Evolutionary conservation across 2,797 vertebrate species (phyloP).

Genomic region (Microctenopoma lineatum): DNA sequence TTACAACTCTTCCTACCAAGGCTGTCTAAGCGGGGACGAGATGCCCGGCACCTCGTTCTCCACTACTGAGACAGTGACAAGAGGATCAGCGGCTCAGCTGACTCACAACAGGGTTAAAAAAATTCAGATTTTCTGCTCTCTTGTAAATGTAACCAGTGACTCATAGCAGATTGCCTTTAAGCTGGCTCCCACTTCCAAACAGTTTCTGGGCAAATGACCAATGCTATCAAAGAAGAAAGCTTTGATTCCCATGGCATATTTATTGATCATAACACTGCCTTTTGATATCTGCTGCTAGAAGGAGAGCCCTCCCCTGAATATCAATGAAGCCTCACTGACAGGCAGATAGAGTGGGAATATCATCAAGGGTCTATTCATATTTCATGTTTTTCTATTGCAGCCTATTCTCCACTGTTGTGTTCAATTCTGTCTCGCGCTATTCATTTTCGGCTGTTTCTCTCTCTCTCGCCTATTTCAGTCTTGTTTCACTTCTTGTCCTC

Average conservation of each 20-base stretch:
- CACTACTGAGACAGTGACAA: constrained; percentile 30
- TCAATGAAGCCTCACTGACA: constrained; percentile 77
- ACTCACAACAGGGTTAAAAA: constrained; percentile 68
- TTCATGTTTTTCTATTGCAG: constrained; percentile 73
- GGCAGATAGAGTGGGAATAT: constrained; percentile 75
- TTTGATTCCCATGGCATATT: constrained; percentile 79
- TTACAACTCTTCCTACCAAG: constrained; percentile 65
- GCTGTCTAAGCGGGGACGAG: constrained; percentile 39
- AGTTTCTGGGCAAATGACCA: constrained; percentile 81
- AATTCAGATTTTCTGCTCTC: constrained; percentile 66
- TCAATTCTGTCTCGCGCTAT: constrained; percentile 61
- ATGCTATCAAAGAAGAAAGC: constrained; percentile 74
- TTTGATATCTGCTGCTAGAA: constrained; percentile 76
- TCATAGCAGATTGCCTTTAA: constrained; percentile 64
- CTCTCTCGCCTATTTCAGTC: constrained; percentile 44
- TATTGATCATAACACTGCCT: constrained; percentile 80
- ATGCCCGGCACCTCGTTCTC: constrained; percentile 24
- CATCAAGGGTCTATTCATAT: constrained; percentile 77
- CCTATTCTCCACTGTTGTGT: constrained; percentile 64
- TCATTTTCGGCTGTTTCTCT: constrained; percentile 50
- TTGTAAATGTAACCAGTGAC: constrained; percentile 73
- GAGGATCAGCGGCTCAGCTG: constrained; percentile 58
- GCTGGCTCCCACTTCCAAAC: constrained; percentile 66
- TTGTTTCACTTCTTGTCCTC: constrained; percentile 36
- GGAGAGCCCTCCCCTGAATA: constrained; percentile 70